Evolutionary conservation across 2,113 vertebrate genomes (phyloP).

Genomic region (Pagrus major): DNA sequence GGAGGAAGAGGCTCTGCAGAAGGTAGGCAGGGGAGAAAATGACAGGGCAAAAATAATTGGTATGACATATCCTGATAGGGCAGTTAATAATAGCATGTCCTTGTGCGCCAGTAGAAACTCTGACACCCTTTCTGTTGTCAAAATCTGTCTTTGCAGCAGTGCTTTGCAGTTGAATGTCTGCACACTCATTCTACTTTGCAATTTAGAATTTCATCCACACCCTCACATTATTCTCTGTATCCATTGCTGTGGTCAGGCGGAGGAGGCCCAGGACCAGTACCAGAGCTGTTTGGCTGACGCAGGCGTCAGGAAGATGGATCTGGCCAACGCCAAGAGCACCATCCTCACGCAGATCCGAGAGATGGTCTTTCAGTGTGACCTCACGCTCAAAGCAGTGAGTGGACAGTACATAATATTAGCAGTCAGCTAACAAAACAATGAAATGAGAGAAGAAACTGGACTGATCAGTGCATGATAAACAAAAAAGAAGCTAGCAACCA

Average conservation of each 20-base stretch:
- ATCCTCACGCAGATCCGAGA: slow-evolving; percentile 92
- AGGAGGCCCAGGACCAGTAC: slow-evolving; percentile 94
- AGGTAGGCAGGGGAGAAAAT: slow-evolving; percentile 79
- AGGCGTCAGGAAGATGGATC: slow-evolving; percentile 86
- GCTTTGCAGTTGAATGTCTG: neutral
- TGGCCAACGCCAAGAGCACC: slow-evolving; percentile 91
- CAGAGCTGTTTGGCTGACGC: slow-evolving; percentile 90
- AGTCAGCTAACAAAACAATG: neutral
- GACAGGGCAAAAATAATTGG: neutral
- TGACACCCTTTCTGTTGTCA: neutral
- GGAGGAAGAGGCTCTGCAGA: slow-evolving; percentile 94
- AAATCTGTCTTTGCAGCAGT: neutral
- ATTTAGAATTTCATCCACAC: neutral
- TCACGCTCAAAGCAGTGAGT: slow-evolving; percentile 97
- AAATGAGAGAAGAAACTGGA: slow-evolving; percentile 2
- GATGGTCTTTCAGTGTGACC: slow-evolving; percentile 96
- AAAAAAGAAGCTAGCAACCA: neutral
- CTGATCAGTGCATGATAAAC: neutral
- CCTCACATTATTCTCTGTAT: slow-evolving; percentile 6
- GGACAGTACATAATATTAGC: neutral
- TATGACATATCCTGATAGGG: neutral
- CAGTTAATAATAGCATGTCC: neutral
- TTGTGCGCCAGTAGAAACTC: too few relatives aligned
- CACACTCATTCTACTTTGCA: neutral
- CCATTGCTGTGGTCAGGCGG: slow-evolving; percentile 82